Evolutionary conservation across 2,888 invertebrate genomes (phyloP), one percentile per base, ranked within the genome.

Genomic region (Timema cristinae): DNA sequence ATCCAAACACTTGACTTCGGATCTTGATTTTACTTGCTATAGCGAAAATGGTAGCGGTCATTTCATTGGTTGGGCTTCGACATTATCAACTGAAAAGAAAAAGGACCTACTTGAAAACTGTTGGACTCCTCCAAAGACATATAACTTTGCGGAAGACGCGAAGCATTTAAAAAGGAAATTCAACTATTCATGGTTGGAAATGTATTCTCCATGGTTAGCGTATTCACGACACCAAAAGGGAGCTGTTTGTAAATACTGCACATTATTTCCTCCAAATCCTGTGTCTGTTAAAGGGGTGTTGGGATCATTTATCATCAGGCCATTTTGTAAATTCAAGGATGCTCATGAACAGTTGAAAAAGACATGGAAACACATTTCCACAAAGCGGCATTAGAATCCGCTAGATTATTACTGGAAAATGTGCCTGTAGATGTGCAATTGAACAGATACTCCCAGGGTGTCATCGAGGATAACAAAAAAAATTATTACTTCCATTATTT

Each of bases 321-420:
- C 77, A 73, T 78, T 76, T 71, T 73, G 66, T 66, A 75, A 76
- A 66, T 78, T 76, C 73, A 78, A 78, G 74, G 70, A 78, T 73
- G 74, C 79, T 61, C 77, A 77, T 71, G 77, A 78, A 69, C 48
- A 73, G 56, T 77, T 73, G 67, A 73, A 75, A 76, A 75, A 75
- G 48, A 79, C 72, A 70, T 72, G 11, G 50, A n/a, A 66, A 75
- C 73, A 50, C 69, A 78, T 69, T 75, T 75, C 73, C 79, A 80
- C 72, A 73, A 73, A 72, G 69, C 72, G 56, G 74, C 79, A 77
- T 70, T 75, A 52, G 73, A 70, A 73, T 76, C 76, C 75, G 78
- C 78, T 72, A 79, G 73, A 76, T 69, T 69, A 56, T 78, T 79
- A 75, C 72, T 75, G 50, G 73, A 73, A 75, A 76, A 70, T 75